Evolutionary conservation across 2,888 invertebrate species (phyloP), one percentile per base, ranked within the genome.

Genomic region (Marronus borbonicus): DNA sequence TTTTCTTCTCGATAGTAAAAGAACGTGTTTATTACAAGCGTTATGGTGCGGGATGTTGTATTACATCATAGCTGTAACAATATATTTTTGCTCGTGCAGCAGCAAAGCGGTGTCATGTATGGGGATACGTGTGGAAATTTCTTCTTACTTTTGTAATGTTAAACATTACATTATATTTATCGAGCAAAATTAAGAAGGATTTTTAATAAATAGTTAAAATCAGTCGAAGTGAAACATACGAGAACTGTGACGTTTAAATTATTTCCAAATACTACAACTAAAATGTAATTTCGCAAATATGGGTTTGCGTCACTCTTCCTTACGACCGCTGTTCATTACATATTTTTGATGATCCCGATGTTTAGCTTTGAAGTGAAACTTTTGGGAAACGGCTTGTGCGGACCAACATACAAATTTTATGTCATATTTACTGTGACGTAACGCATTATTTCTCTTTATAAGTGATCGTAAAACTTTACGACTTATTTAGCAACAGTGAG

Each of bases 21-120:
- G 60, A 74, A 74, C 44, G 39, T 74, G 72, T 74, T 74, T 74
- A 74, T 74, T 60, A 60, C 72, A 12, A 14, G 44, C 20, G 14
- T 60, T 44, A 49, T 24, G 39, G 44, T 60, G 8, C 72, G 36
- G 12, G 58, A 58, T 60, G 72, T 72, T 60, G 28, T 58, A 17
- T 39, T 44, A 58, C 58, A 39, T 72, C 36, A 58, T 58, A 58
- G 36, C 10, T 36, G 24, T 58, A 70, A 58, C 17, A 39, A 36
- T 36, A 70, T 66, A 17, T 31, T 3, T 24, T 3, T 24, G 12
- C 44, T 44, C 1, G 44, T 12, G 1, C 44, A 44, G 2, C 0
- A 36, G 31, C 31, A 36, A 36, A 36, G 31, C 5, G 31, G 5
- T 44, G 44, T 44, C 8, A 8, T n/a, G n/a, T 44, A 44, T 3